phyloP scores from a whole-genome alignment of 2,888 invertebrate genomes.

The Hypena proboscidalis region DNA sequence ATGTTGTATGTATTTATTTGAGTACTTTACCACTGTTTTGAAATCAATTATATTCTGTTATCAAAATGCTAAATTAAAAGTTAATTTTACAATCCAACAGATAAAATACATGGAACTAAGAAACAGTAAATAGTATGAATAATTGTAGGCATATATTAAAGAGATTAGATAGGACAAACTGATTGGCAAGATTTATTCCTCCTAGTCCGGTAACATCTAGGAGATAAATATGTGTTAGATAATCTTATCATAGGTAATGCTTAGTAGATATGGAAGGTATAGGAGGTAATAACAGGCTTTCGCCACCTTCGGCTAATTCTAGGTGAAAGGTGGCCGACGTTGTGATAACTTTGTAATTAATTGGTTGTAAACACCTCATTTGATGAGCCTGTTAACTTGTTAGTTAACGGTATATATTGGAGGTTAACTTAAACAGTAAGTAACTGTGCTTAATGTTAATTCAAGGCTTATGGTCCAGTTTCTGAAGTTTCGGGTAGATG shows the following conservation, averaged over 20 bases:
- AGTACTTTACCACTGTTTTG: no score
- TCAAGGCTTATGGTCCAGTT: no score
- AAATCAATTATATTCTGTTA: no score
- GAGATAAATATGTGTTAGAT: not conserved
- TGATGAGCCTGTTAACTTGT: conserved; percentile 4
- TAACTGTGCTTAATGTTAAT: no score
- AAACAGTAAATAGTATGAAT: not conserved
- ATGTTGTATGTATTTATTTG: no score
- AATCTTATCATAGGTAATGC: not conserved
- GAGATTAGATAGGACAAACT: conserved; percentile 26
- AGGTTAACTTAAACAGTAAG: no score
- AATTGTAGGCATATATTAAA: conserved; percentile 26
- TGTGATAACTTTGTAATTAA: conserved; percentile 1
- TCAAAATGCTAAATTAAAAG: no score
- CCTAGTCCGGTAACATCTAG: not conserved
- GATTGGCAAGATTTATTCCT: conserved; percentile 3
- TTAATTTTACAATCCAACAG: not conserved
- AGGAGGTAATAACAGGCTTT: not conserved
- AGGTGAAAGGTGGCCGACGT: not conserved
- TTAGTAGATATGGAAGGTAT: no score
- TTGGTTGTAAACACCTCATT: not conserved
- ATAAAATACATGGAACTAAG: not conserved
- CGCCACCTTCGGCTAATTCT: not conserved
- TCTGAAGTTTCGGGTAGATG: no score
- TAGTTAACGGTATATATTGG: not conserved